phyloP scores from a whole-genome alignment of 2,113 vertebrate species.

The Sylvia atricapilla region DNA sequence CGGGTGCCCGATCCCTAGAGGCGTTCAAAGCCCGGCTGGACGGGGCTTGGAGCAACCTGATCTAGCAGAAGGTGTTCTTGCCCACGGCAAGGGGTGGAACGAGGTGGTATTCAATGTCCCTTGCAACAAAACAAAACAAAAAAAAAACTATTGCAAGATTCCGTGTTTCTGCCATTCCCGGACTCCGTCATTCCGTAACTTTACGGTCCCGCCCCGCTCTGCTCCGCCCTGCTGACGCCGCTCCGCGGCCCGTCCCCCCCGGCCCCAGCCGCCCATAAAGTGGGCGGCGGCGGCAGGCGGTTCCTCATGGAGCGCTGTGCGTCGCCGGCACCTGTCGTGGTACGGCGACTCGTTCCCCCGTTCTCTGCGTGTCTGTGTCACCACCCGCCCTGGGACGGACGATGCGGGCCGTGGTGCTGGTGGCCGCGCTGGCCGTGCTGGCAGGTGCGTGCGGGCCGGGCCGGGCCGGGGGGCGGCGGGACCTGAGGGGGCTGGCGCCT shows the following conservation, averaged over 20 bases:
- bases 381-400: not conserved
- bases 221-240: not conserved
- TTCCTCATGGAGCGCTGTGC: not conserved
- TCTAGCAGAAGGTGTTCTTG: not conserved
- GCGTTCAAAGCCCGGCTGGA: not conserved
- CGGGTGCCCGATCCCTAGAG: not conserved
- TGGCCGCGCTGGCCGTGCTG: constrained; percentile 11
- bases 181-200: not conserved
- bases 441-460: not conserved
- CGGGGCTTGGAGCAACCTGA: not conserved
- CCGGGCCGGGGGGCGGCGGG: not conserved
- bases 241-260: not conserved
- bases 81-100: not conserved
- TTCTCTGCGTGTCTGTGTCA: not conserved
- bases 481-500: not conserved
- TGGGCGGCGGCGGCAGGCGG: not conserved
- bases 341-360: not conserved
- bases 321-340: not conserved
- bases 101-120: too few relatives aligned
- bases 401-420: not conserved
- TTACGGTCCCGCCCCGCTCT: not conserved
- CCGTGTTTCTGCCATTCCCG: accelerated
- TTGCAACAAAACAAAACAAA: not conserved
- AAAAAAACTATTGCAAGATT: accelerated
- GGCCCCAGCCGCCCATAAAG: not conserved